A percentile compares a stretch with the other conserved stretches of the same genome.
These are phyloP conservation scores for Elgaria multicarinata DNA, from an alignment of 2,113 vertebrate species.

Conservation along the genomic window DNA sequence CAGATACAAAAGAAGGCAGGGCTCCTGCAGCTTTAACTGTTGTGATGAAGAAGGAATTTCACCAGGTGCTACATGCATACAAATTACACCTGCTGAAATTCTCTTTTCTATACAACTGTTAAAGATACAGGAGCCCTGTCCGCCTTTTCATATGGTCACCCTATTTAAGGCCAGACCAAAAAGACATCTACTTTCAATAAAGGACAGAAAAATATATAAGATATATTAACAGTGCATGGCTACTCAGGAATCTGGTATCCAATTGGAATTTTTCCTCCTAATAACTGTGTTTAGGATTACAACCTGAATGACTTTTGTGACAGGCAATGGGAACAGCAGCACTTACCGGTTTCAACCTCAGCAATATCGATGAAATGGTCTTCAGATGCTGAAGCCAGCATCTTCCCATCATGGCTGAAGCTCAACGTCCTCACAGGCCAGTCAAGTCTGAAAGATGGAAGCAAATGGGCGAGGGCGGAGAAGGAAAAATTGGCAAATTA, in stretches of 20 bases:
- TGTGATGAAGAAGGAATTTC: too few species aligned
- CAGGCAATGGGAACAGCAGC: neutral
- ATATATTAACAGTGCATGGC: neutral
- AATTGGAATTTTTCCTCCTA: neutral
- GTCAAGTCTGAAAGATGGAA: constrained; percentile 83
- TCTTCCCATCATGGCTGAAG: constrained; percentile 97
- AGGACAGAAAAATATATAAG: neutral
- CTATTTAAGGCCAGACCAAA: rapidly evolving
- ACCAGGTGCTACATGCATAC: too few species aligned
- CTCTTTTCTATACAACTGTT: too few species aligned
- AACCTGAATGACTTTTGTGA: neutral
- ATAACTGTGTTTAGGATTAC: neutral
- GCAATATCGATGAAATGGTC: constrained; percentile 99
- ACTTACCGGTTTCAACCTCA: constrained; percentile 94
- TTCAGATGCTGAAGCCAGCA: constrained; percentile 95
- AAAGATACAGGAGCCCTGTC: too few species aligned
- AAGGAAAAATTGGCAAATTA: neutral
- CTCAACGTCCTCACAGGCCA: constrained; percentile 97
- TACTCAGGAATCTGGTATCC: neutral
- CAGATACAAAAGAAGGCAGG: too few species aligned
- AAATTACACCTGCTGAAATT: too few species aligned
- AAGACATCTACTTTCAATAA: neutral
- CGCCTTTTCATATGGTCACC: too few species aligned
- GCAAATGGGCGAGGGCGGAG: neutral
- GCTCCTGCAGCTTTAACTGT: too few species aligned